Evolutionary conservation across 2,797 vertebrate species (phyloP), one percentile per base, ranked within the genome.

Genomic region (Semotilus atromaculatus): DNA sequence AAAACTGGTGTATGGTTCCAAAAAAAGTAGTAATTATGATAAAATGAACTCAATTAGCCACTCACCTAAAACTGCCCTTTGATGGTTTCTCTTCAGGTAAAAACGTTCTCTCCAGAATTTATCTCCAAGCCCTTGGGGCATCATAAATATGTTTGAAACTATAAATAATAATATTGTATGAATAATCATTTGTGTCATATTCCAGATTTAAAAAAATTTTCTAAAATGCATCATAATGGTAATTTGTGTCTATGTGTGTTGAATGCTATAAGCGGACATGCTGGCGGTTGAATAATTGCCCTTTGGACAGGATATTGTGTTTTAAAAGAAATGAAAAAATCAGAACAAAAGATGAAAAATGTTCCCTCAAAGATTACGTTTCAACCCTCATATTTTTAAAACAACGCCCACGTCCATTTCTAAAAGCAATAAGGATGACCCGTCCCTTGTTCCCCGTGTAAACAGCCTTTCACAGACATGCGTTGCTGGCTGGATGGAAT

Each of bases 241-340:
- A 40, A 81, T 34, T 53, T n/a, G 21, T 45, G 76, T 75, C 45
- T 9, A 34, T 76, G 81, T 4, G 58, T 58, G 62, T 40, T 40
- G 34, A 58, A 55, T 40, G 62, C 82, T 31, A 48, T 19, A n/a
- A 29, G 23, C 19, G 64, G 5, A 81, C 58, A 40, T 74, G 23
- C 31, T 40, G 29, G 48, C 2, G 55, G 29, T 40, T 72, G 86
- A 40, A 86, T 87, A 70, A 73, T 85, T 81, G 64, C 36, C 80
- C 16, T 75, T 31, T 21, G 66, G 82, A 87, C 89, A 88, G 90
- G 90, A 90, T 90, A 91, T 91, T 89, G 88, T 81, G 78, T 85
- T 87, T 84, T 87, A 60, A 86, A 86, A 83, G 80, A 90, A 88
- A 89, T 89, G 75, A 85, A 87, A 88, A 73, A 29, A 53, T 72